Evolutionary conservation across 2,888 invertebrate genomes (phyloP).

Genomic region (Lapara coniferarum): DNA sequence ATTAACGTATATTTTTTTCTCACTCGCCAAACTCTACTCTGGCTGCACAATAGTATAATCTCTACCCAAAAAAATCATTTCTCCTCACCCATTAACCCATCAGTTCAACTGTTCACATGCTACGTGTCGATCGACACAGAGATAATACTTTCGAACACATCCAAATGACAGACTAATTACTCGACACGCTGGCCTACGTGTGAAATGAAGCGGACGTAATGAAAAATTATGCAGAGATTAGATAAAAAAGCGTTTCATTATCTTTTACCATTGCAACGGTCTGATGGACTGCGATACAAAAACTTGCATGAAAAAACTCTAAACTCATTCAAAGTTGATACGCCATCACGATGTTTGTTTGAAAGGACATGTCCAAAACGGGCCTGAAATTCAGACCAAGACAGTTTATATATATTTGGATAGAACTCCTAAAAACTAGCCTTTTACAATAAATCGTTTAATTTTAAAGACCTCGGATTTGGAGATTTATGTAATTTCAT

Average conservation of each 20-base stretch:
- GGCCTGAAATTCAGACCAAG: no score
- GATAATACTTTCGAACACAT: constrained; percentile 54
- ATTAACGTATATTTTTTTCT: no score
- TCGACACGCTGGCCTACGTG: constrained; percentile 34
- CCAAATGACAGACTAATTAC: constrained; percentile 66
- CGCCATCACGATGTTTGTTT: neutral
- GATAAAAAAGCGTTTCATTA: constrained; percentile 29
- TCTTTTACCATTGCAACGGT: constrained; percentile 21
- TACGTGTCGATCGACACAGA: constrained; percentile 50
- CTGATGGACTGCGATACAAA: neutral
- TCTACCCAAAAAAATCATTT: no score
- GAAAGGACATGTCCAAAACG: no score
- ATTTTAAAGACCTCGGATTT: no score
- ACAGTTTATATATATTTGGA: no score
- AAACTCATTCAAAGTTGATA: neutral
- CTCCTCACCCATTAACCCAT: no score
- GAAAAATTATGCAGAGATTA: constrained; percentile 23
- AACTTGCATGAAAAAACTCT: neutral
- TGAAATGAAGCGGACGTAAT: constrained; percentile 25
- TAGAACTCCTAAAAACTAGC: no score
- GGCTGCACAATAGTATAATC: no score
- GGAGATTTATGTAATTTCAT: no score
- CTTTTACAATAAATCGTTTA: no score
- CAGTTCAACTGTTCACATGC: constrained; percentile 41
- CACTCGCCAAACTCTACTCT: no score